Conservation (phyloP, 2,113 vertebrate species). For the Gulo gulo region DNA sequence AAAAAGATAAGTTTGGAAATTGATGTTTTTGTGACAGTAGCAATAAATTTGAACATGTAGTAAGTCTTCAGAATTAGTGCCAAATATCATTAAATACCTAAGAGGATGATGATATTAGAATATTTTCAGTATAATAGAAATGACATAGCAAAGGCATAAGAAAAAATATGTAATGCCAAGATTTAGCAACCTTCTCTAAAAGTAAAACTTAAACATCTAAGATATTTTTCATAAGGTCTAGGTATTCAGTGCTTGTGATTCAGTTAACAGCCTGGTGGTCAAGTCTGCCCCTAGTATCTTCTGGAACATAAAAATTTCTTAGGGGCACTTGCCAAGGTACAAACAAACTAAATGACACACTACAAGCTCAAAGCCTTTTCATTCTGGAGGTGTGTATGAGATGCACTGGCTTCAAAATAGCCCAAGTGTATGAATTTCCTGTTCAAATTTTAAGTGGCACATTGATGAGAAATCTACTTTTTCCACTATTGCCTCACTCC, state of each 20-base stretch:
- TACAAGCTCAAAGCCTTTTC: neutral
- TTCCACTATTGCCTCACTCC: neutral
- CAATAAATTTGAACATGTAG: neutral
- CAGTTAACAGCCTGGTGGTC: no score
- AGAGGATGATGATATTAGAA: neutral
- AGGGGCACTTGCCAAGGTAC: neutral
- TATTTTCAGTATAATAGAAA: neutral
- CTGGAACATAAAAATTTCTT: neutral
- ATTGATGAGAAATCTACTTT: neutral
- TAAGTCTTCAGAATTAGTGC: neutral
- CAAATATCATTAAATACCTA: neutral
- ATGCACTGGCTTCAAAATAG: neutral
- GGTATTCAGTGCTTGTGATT: no score
- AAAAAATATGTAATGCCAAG: neutral
- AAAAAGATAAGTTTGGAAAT: neutral
- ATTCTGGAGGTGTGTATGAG: neutral
- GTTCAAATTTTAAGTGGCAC: neutral
- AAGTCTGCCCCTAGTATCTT: neutral
- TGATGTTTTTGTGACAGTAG: neutral
- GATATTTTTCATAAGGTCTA: no score
- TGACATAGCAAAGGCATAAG: neutral
- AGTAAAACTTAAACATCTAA: neutral
- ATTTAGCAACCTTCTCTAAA: neutral
- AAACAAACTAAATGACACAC: neutral
- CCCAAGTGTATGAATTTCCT: neutral